Evolutionary conservation across 1,140 invertebrate genomes (phyloP).

Genomic region (Charaxes varanes): DNA sequence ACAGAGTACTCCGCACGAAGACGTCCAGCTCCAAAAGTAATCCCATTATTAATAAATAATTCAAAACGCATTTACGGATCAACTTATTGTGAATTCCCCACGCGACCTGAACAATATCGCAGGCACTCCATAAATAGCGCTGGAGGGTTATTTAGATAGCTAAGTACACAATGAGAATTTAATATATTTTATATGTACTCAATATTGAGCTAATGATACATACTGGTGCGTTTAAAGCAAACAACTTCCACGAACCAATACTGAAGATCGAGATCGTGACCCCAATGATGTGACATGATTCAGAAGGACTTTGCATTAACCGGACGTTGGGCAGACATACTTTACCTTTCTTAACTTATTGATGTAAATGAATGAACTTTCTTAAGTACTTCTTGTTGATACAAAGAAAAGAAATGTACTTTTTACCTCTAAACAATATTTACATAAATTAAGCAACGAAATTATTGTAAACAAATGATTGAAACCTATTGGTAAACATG

Average conservation of each 20-base stretch:
- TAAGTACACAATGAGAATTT: constrained; percentile 14
- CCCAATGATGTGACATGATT: constrained; percentile 7
- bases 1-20: constrained; percentile 9
- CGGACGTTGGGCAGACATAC: constrained; percentile 1
- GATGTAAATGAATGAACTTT: no score
- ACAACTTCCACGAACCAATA: constrained; percentile 2
- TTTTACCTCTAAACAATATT: no score
- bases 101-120: constrained; percentile 17
- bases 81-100: constrained; percentile 22
- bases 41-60: constrained; percentile 20
- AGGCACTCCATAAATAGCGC: constrained; percentile 17
- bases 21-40: constrained; percentile 13
- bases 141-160: constrained; percentile 14
- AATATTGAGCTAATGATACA: not conserved
- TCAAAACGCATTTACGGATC: constrained; percentile 21
- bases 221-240: constrained; percentile 1
- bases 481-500: no score
- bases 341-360: constrained; percentile 2
- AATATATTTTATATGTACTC: constrained; percentile 16
- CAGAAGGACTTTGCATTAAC: not conserved
- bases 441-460: no score
- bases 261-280: constrained; percentile 6
- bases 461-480: no score
- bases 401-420: no score
- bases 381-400: no score